Evolutionary conservation across 2,797 vertebrate genomes (phyloP).

Genomic region (Lagodon rhomboides): DNA sequence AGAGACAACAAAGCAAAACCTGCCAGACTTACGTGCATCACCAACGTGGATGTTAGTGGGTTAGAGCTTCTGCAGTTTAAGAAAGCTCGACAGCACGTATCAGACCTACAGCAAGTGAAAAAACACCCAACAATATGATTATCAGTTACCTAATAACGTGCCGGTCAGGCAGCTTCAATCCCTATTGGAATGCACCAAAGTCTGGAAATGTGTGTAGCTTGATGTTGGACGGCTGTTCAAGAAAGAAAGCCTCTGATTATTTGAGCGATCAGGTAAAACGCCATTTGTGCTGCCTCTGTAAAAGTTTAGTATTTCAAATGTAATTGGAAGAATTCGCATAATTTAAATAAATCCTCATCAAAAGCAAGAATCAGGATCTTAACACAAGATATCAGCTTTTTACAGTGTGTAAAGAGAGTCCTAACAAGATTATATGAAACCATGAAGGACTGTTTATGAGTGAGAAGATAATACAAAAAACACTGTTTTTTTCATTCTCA

Average conservation of each 20-base stretch:
- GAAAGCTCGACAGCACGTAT: not conserved
- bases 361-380: not conserved
- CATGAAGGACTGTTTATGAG: not conserved
- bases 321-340: not conserved
- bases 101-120: conserved; percentile 6
- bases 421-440: not conserved
- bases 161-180: conserved; percentile 18
- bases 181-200: conserved; percentile 3
- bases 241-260: not conserved
- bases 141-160: conserved; percentile 27
- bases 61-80: not conserved
- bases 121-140: conserved; percentile 29
- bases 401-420: not conserved
- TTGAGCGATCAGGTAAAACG: not conserved
- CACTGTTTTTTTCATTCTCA: not conserved
- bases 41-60: not conserved
- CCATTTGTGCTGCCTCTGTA: not conserved
- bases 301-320: not conserved
- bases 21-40: not conserved
- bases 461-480: not conserved
- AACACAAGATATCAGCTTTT: not conserved
- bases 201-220: not conserved
- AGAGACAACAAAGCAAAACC: not conserved
- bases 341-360: not conserved
- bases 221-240: not conserved